Evolutionary conservation across 2,113 vertebrate genomes (phyloP), one percentile per base, ranked within the genome.

Genomic region (Microcebus ravelobensis): DNA sequence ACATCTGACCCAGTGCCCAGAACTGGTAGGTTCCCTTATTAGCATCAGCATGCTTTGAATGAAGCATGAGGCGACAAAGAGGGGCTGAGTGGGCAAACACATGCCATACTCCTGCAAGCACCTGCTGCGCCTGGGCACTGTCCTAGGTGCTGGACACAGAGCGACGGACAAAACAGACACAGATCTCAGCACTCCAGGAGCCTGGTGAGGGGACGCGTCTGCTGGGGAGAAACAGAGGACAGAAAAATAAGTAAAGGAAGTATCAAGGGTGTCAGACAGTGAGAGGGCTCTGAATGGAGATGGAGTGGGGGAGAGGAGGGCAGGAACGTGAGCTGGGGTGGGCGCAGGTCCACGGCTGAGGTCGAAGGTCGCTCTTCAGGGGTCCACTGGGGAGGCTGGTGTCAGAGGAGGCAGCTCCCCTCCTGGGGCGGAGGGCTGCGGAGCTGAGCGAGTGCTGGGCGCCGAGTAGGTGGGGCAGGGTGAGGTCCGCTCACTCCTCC

Each of bases 251-350:
- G 39, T 61, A 1, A 70, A 10, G 36, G 42, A 42, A 85, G 11
- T 45, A 20, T 17, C 11, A 11, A 20, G 25, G 6, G 8, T 2
- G 18, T 48, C 71, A 50, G 57, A 1, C 27, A 42, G 55, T 1
- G 7, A 79, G 36, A 67, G 61, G 18, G 31, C 15, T 59, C 2
- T 7, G 2, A 36, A 50, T 29, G 36, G 65, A 36, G 6, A 36
- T 9, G 23, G 55, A 31, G 45, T 11, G 10, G 39, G 71, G 31
- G 34, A 0, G 6, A 3, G 4, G 13, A 39, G 57, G 71, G 59
- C 45, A 27, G 1, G 59, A 29, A 12, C 11, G 4, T 0, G 31
- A n/a, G 34, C 42, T 45, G 8, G 3, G 52, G 8, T 3, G 18
- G 59, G 45, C 8, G 14, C 1, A 3, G 3, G 17, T 25, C 80